Evolutionary conservation across 2,797 vertebrate species (phyloP).

Genomic region (Sparidentex hasta): DNA sequence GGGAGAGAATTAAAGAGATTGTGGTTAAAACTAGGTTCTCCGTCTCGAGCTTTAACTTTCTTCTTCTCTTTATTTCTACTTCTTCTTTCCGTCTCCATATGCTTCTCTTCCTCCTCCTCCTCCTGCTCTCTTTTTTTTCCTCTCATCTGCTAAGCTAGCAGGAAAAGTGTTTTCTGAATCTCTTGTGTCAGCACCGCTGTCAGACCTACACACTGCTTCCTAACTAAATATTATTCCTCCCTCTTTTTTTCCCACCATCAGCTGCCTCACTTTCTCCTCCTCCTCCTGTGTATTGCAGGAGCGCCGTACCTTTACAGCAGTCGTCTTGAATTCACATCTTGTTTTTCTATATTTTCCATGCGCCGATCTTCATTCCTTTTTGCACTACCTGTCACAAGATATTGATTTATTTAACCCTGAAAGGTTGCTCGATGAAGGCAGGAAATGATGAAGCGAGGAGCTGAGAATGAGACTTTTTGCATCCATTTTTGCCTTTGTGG

Average conservation of each 20-base stretch:
- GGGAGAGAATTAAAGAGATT: slow-evolving; percentile 42
- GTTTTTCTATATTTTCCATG: slow-evolving; percentile 2
- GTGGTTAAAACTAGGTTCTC: background rate
- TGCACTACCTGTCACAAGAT: background rate
- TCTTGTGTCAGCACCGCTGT: slow-evolving; percentile 80
- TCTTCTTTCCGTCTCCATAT: background rate
- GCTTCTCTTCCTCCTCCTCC: background rate
- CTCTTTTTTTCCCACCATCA: slow-evolving; percentile 35
- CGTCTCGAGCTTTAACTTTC: slow-evolving; percentile 12
- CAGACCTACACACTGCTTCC: slow-evolving; percentile 71
- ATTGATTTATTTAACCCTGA: slow-evolving; percentile 6
- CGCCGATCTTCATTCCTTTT: slow-evolving; percentile 4
- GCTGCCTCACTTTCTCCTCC: slow-evolving; percentile 10
- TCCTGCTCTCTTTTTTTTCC: background rate
- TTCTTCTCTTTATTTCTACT: too few species aligned
- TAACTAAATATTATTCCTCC: slow-evolving; percentile 79
- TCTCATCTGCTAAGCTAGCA: slow-evolving; percentile 74
- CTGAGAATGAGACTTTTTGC: too few species aligned
- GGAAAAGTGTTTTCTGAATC: slow-evolving; percentile 74
- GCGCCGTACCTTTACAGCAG: slow-evolving; percentile 1
- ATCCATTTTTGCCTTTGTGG: background rate
- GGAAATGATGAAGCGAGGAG: too few species aligned
- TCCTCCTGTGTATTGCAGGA: background rate
- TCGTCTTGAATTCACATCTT: slow-evolving; percentile 9
- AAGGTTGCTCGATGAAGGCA: background rate